Conservation (phyloP, 1,140 invertebrate genomes). For the Ephestia elutella region DNA sequence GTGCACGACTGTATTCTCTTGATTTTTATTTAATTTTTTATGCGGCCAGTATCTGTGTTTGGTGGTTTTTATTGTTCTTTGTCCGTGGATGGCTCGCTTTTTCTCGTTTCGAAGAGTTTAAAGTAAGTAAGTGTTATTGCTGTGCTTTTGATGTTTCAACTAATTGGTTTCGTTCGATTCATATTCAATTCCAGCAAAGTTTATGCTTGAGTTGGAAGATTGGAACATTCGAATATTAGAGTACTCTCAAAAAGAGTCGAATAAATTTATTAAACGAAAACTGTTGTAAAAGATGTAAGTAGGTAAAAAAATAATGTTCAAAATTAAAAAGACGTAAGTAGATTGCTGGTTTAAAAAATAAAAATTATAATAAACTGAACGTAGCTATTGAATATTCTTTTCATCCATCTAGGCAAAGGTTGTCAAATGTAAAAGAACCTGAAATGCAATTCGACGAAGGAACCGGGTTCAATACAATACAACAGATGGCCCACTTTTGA, state of each 20-base stretch:
- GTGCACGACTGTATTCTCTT: conserved; percentile 46
- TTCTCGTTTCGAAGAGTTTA: conserved; percentile 11
- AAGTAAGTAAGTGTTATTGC: conserved; percentile 12
- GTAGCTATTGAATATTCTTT: conserved; percentile 19
- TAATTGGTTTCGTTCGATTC: not conserved
- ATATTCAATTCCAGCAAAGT: not conserved
- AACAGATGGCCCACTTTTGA: conserved; percentile 60
- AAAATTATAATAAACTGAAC: no score
- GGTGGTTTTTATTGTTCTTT: conserved; percentile 34
- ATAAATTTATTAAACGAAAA: no score
- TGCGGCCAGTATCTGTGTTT: conserved; percentile 37
- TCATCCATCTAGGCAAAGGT: conserved; percentile 32
- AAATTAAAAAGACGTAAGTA: no score
- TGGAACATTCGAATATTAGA: no score
- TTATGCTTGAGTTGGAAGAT: not conserved
- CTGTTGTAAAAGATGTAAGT: no score
- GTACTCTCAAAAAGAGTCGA: no score
- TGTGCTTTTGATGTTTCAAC: not conserved
- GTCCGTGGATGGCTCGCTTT: conserved; percentile 24
- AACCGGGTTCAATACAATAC: conserved; percentile 1
- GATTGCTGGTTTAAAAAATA: no score
- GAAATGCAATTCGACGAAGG: conserved; percentile 1
- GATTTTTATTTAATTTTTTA: conserved; percentile 48
- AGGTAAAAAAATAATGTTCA: no score
- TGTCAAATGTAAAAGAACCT: conserved; percentile 3